These are phyloP conservation scores for Achlya flavicornis DNA, from an alignment of 2,888 invertebrate genomes.

Conservation along the genomic window DNA sequence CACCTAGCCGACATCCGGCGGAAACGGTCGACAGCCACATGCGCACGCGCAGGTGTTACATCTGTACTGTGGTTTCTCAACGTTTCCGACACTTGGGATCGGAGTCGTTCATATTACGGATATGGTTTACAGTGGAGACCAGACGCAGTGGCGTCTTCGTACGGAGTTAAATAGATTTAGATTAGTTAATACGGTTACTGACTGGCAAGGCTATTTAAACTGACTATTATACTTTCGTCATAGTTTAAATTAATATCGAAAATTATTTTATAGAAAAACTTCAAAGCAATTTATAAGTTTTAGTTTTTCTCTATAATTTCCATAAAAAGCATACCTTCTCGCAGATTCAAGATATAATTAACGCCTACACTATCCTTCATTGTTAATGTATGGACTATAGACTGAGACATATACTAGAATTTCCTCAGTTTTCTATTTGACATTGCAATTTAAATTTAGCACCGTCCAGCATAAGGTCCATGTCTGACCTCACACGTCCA, in stretches of 20 bases:
- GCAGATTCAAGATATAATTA: too few relatives aligned
- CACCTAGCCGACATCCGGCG: slow-evolving; percentile 39
- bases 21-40: slow-evolving; percentile 35
- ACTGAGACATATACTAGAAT: too few relatives aligned
- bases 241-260: neutral
- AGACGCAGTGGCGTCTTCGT: neutral
- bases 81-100: slow-evolving; percentile 27
- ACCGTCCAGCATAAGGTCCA: neutral
- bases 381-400: neutral
- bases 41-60: slow-evolving; percentile 39
- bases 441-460: neutral
- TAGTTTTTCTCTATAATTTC: too few relatives aligned
- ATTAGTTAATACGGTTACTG: neutral
- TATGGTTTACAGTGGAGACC: neutral
- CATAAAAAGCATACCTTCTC: too few relatives aligned
- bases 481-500: neutral
- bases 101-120: neutral
- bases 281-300: too few relatives aligned
- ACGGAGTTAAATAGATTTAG: slow-evolving; percentile 7
- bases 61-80: slow-evolving; percentile 24
- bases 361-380: neutral
- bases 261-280: too few relatives aligned
- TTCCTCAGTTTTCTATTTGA: neutral
- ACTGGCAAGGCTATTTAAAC: neutral
- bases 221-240: neutral